These are phyloP conservation scores for Syngnathus floridae DNA, from an alignment of 2,113 vertebrate species.

Conservation along the genomic window DNA sequence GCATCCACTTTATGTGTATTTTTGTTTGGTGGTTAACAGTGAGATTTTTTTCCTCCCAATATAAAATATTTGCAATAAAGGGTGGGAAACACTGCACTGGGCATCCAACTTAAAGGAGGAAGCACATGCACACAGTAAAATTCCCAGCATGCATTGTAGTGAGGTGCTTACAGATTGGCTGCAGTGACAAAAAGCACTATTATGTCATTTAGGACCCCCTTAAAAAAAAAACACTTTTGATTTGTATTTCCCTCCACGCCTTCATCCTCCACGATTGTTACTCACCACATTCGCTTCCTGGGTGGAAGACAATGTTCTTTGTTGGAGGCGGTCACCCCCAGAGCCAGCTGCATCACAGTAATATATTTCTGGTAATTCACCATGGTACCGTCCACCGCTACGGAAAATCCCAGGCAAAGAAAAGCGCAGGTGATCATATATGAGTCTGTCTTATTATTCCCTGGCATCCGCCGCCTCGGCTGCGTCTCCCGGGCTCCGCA, in stretches of 20 bases:
- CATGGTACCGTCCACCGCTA: constrained; percentile 83
- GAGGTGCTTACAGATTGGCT: constrained; percentile 52
- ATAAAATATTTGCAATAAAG: background rate
- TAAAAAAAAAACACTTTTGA: constrained; percentile 31
- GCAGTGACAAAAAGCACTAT: constrained; percentile 43
- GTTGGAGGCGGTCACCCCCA: constrained; percentile 96
- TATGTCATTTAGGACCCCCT: constrained; percentile 38
- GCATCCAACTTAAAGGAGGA: constrained; percentile 55
- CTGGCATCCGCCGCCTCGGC: constrained; percentile 79
- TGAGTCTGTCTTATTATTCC: constrained; percentile 65
- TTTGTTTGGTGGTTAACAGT: background rate
- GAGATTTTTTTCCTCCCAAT: background rate
- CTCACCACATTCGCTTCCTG: constrained; percentile 96
- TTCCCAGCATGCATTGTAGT: constrained; percentile 43
- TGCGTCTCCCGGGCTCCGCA: constrained; percentile 73
- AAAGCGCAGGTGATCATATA: constrained; percentile 88
- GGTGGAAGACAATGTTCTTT: constrained; percentile 91
- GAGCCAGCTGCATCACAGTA: constrained; percentile 98
- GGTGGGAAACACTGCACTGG: constrained; percentile 5
- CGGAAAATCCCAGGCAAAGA: constrained; percentile 81
- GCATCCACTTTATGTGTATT: background rate
- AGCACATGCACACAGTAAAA: constrained; percentile 15
- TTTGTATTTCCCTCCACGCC: constrained; percentile 38
- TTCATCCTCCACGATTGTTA: constrained; percentile 55
- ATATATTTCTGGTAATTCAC: constrained; percentile 99